Conservation (phyloP, 2,888 invertebrate genomes). For the Ormyrus rosae region DNA sequence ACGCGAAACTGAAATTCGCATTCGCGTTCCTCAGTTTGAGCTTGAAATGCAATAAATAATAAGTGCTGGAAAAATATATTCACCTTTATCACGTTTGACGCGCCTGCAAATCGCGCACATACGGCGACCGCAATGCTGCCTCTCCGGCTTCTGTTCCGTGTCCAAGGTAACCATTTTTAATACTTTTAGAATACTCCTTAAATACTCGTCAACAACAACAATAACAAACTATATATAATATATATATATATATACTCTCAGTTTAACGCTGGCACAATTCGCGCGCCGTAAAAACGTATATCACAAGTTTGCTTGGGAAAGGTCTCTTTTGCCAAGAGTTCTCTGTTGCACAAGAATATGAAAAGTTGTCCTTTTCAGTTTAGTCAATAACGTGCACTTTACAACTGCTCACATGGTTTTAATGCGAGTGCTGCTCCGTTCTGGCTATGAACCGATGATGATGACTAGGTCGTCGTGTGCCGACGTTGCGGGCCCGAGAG, state of each 20-base stretch:
- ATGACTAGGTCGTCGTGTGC: conserved; percentile 23
- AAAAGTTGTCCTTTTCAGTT: neutral
- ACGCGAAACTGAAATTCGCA: too few relatives aligned
- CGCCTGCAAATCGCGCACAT: conserved; percentile 75
- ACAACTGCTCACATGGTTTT: conserved; percentile 38
- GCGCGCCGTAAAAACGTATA: neutral
- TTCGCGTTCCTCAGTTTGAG: too few relatives aligned
- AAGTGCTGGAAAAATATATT: conserved; percentile 48
- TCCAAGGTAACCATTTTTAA: conserved; percentile 74
- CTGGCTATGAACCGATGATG: conserved; percentile 8
- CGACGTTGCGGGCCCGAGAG: conserved; percentile 13
- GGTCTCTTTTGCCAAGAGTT: neutral
- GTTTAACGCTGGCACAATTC: conserved; percentile 1
- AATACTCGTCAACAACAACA: conserved; percentile 37
- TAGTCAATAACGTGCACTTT: neutral
- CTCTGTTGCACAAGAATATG: neutral
- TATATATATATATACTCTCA: conserved; percentile 3
- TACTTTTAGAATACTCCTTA: conserved; percentile 30
- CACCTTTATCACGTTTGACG: conserved; percentile 75
- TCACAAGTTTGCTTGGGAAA: conserved; percentile 16
- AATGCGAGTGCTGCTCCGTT: neutral
- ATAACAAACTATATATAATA: conserved; percentile 30
- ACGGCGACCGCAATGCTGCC: conserved; percentile 73
- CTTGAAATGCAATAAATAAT: too few relatives aligned
- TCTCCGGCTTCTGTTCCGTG: conserved; percentile 74